Conservation (phyloP, 2,888 invertebrate genomes). For the Plebejus anna region DNA sequence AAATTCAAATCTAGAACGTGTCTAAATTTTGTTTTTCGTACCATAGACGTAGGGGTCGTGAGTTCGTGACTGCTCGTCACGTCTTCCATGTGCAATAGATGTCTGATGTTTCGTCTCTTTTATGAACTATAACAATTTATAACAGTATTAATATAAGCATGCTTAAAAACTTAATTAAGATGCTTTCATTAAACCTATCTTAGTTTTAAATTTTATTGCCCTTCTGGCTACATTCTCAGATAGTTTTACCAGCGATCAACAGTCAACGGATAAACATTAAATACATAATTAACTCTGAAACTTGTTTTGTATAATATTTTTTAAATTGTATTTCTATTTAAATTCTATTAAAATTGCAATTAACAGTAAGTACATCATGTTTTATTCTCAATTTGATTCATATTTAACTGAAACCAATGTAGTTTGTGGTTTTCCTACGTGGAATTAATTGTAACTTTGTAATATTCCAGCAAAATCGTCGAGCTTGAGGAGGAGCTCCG, state of each 20-base stretch:
- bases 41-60: constrained; percentile 2
- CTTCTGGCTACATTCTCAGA: neutral
- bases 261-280: neutral
- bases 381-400: neutral
- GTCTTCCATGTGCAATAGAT: constrained; percentile 1
- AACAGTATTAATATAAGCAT: constrained; percentile 9
- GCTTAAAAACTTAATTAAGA: neutral
- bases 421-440: neutral
- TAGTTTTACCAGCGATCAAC: neutral
- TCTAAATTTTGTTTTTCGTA: constrained; percentile 7
- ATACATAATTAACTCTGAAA: neutral
- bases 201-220: neutral
- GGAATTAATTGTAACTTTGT: constrained; percentile 56
- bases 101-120: neutral
- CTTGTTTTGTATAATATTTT: too few relatives aligned
- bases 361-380: too few relatives aligned
- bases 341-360: neutral
- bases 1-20: constrained; percentile 3
- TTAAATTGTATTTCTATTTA: too few relatives aligned
- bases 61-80: constrained; percentile 22
- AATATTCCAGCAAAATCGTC: constrained; percentile 94
- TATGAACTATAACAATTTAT: neutral
- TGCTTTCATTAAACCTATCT: neutral
- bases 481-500: constrained; percentile 99
- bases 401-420: neutral